phyloP scores from a whole-genome alignment of 2,113 vertebrate genomes.

The Steatornis caripensis region DNA sequence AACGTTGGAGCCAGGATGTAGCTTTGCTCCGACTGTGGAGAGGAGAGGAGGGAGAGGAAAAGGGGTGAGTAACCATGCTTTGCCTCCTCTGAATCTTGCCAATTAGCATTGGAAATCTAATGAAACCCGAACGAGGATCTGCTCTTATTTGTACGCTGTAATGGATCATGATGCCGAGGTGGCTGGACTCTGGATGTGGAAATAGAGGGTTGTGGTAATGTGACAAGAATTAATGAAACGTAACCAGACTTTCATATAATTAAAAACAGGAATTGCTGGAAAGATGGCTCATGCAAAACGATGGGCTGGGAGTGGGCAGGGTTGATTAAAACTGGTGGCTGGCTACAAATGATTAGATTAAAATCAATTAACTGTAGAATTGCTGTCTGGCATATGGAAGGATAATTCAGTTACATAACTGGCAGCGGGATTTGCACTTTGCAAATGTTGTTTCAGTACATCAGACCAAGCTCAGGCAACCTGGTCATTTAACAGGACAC shows the following conservation, averaged over 20 bases:
- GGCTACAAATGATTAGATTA: slow-evolving; percentile 62
- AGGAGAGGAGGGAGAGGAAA: not conserved
- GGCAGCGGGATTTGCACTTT: slow-evolving; percentile 37
- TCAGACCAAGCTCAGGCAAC: not conserved
- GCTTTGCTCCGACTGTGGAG: not conserved
- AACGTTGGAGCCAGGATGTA: not conserved
- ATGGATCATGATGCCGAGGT: not conserved
- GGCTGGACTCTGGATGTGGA: not conserved
- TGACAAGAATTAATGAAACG: slow-evolving; percentile 50
- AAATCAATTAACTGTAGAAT: slow-evolving; percentile 62
- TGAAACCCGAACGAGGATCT: not conserved
- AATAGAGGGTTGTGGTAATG: not conserved
- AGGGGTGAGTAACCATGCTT: fast-evolving
- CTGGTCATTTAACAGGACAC: not conserved
- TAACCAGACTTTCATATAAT: slow-evolving; percentile 25
- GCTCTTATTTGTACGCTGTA: not conserved
- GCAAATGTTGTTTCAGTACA: not conserved
- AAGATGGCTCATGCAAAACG: not conserved
- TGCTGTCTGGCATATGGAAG: slow-evolving; percentile 44
- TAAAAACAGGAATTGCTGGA: slow-evolving; percentile 33
- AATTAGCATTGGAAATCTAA: not conserved
- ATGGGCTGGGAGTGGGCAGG: not conserved
- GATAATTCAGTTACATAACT: slow-evolving; percentile 55
- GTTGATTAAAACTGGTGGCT: slow-evolving; percentile 51
- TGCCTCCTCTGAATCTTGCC: not conserved